phyloP scores from a whole-genome alignment of 2,888 invertebrate species.

The Caenorhabditis sp. region DNA sequence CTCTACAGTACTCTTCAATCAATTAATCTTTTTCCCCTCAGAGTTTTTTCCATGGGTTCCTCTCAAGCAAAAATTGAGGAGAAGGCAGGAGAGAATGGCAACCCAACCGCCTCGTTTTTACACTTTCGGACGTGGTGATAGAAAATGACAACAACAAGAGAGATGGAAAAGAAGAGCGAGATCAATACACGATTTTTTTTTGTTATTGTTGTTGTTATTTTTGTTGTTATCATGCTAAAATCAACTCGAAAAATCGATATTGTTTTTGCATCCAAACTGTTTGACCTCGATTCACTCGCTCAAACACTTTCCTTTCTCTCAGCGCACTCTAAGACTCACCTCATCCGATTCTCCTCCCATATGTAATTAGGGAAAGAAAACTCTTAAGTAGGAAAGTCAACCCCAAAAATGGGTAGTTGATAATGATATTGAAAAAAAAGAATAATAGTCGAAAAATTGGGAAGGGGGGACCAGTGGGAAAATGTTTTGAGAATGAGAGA shows the following conservation, averaged over 20 bases:
- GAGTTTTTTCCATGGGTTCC: not conserved
- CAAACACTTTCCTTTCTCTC: too few relatives aligned
- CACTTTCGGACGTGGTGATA: not conserved
- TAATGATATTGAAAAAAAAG: not conserved
- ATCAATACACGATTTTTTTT: not conserved
- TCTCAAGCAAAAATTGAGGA: not conserved
- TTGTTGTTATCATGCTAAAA: not conserved
- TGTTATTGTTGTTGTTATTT: not conserved
- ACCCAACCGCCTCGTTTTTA: slow-evolving; percentile 1
- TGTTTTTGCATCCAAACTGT: too few relatives aligned
- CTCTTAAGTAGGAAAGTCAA: too few relatives aligned
- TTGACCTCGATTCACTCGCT: too few relatives aligned
- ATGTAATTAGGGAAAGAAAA: too few relatives aligned
- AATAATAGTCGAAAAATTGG: not conserved
- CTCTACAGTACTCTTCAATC: slow-evolving; percentile 1
- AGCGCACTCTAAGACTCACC: too few relatives aligned
- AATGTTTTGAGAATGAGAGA: not conserved
- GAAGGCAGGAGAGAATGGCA: not conserved
- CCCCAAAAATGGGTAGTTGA: too few relatives aligned
- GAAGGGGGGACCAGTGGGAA: not conserved
- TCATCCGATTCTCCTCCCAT: too few relatives aligned
- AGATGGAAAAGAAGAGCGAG: not conserved
- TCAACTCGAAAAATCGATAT: too few relatives aligned
- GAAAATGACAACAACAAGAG: not conserved
- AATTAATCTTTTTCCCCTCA: not conserved